These are phyloP conservation scores for Tetranychus piercei DNA, from an alignment of 2,888 invertebrate species.

Conservation along the genomic window DNA sequence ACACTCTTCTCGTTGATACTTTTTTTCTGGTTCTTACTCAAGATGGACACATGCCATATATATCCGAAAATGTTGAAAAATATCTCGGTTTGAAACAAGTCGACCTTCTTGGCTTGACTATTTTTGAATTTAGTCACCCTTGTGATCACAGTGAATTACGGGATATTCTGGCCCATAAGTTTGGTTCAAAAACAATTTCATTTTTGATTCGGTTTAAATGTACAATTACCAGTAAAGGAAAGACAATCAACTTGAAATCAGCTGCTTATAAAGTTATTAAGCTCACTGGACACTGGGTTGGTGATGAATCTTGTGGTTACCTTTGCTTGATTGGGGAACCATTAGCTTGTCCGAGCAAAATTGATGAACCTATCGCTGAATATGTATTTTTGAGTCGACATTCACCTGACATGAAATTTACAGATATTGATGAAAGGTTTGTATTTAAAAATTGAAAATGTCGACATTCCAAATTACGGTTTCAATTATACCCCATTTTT, in stretches of 20 bases:
- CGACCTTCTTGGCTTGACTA: constrained; percentile 82
- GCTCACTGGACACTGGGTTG: constrained; percentile 83
- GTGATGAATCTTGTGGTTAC: neutral
- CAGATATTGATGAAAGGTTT: constrained; percentile 81
- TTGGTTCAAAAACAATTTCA: constrained; percentile 36
- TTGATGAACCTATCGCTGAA: constrained; percentile 25
- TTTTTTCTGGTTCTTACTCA: constrained; percentile 68
- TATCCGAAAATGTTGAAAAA: constrained; percentile 73
- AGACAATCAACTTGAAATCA: constrained; percentile 82
- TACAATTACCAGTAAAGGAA: constrained; percentile 80
- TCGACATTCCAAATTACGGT: too few species aligned
- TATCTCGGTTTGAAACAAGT: constrained; percentile 83
- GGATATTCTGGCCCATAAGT: constrained; percentile 37
- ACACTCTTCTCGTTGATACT: constrained; percentile 41
- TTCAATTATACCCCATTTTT: too few species aligned
- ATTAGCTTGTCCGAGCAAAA: constrained; percentile 28
- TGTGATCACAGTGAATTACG: constrained; percentile 82
- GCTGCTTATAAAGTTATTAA: constrained; percentile 90
- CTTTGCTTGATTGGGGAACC: constrained; percentile 11
- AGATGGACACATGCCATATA: constrained; percentile 76
- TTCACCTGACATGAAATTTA: constrained; percentile 80
- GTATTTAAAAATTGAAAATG: constrained; percentile 30
- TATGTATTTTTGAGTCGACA: constrained; percentile 77
- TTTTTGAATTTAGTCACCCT: constrained; percentile 82
- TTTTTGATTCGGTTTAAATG: constrained; percentile 73